These are phyloP conservation scores for Helicoverpa armigera DNA, from an alignment of 1,140 invertebrate species.

Conservation along the genomic window DNA sequence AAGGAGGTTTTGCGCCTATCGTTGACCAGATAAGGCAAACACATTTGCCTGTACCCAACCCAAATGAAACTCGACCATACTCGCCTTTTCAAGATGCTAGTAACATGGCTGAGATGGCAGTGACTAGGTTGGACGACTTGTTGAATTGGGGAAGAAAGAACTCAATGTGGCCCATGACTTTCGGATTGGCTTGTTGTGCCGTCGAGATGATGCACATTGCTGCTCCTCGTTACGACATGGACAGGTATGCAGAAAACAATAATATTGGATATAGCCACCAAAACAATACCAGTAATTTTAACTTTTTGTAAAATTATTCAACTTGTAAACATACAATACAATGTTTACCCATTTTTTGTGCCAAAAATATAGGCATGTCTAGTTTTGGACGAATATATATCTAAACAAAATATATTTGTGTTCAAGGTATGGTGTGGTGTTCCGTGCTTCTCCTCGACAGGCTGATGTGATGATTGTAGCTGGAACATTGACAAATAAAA, in stretches of 20 bases:
- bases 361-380: no score
- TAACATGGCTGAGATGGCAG: slow-evolving; percentile 91
- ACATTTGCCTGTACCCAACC: slow-evolving; percentile 82
- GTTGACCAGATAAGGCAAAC: slow-evolving; percentile 79
- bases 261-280: neutral
- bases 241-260: slow-evolving; percentile 85
- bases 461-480: slow-evolving; percentile 99
- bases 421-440: slow-evolving; percentile 95
- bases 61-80: slow-evolving; percentile 75
- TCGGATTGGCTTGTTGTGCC: slow-evolving; percentile 98
- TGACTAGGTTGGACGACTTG: slow-evolving; percentile 96
- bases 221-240: slow-evolving; percentile 99
- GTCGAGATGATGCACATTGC: slow-evolving; percentile 99
- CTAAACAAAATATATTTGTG: neutral
- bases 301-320: no score
- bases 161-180: slow-evolving; percentile 98
- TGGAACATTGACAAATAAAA: slow-evolving; percentile 99
- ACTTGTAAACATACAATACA: neutral
- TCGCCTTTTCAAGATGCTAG: slow-evolving; percentile 92
- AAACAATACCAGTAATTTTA: neutral
- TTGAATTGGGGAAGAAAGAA: slow-evolving; percentile 97
- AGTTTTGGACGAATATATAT: neutral
- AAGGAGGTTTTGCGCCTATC: slow-evolving; percentile 75
- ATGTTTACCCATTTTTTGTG: neutral
- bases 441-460: slow-evolving; percentile 98